Percentiles rank a stretch among this genome's conserved stretches.
Conservation (phyloP, 2,113 vertebrate species). For the Podocnemis expansa region DNA sequence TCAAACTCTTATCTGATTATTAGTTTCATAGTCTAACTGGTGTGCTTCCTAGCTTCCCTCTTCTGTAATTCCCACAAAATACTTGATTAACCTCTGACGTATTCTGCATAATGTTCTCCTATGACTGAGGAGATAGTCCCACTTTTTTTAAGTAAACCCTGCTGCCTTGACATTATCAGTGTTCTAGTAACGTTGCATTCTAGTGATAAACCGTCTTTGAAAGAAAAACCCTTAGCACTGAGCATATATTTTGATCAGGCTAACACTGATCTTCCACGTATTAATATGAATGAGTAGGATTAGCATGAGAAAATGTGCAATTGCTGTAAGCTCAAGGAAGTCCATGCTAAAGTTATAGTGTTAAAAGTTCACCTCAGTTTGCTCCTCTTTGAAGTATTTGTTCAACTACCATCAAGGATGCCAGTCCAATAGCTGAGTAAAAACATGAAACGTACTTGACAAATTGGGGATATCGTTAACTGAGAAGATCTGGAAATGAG, state of each 20-base stretch:
- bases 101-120: neutral
- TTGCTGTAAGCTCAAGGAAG: neutral
- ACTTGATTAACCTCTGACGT: slow-evolving; percentile 35
- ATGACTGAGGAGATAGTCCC: slow-evolving; percentile 1
- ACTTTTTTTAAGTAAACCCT: slow-evolving; percentile 8
- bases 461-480: neutral
- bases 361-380: slow-evolving; percentile 10
- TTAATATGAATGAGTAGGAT: slow-evolving; percentile 65
- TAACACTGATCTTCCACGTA: slow-evolving; percentile 18
- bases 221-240: slow-evolving; percentile 36
- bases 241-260: slow-evolving; percentile 48
- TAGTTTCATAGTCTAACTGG: neutral
- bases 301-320: slow-evolving; percentile 29
- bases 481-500: neutral
- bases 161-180: slow-evolving; percentile 30
- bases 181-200: slow-evolving; percentile 32
- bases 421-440: neutral
- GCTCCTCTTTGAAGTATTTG: neutral
- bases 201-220: slow-evolving; percentile 35
- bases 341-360: neutral
- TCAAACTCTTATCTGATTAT: slow-evolving; percentile 23
- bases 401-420: neutral
- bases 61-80: slow-evolving; percentile 9
- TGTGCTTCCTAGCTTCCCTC: slow-evolving; percentile 2
- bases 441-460: neutral